Conservation (phyloP, 2,113 vertebrate genomes). For the Chauna torquata region DNA sequence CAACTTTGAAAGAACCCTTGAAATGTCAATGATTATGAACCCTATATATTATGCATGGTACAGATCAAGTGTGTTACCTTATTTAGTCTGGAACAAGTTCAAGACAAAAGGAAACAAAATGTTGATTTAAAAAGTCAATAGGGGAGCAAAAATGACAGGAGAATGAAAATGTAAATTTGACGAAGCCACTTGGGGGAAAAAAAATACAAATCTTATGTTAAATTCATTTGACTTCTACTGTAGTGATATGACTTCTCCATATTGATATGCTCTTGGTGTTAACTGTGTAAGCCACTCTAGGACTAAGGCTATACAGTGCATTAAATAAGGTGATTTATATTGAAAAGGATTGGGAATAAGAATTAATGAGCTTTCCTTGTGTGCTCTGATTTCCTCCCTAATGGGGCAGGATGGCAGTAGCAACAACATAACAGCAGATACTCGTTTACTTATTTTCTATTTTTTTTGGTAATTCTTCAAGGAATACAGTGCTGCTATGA, state of each 20-base stretch:
- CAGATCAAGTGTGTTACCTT: not conserved
- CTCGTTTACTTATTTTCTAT: not conserved
- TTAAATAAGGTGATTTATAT: not conserved
- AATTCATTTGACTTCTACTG: not conserved
- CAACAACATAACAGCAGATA: not conserved
- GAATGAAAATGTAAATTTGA: conserved; percentile 43
- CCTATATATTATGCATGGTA: not conserved
- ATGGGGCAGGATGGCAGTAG: not conserved
- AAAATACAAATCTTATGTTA: not conserved
- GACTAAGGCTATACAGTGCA: not conserved
- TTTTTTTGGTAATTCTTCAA: not conserved
- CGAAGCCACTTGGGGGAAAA: not conserved
- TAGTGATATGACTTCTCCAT: not conserved
- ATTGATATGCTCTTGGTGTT: not conserved
- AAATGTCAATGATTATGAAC: not conserved
- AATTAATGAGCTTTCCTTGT: not conserved
- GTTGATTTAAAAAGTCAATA: conserved; percentile 19
- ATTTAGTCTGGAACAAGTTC: conserved; percentile 14
- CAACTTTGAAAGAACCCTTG: not conserved
- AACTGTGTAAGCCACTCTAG: not conserved
- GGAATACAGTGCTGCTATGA: not conserved
- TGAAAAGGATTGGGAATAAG: not conserved
- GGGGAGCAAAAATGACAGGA: not conserved
- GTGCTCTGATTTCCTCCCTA: not conserved
- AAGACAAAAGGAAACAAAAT: conserved; percentile 18